These are phyloP conservation scores for Pelodiscus sinensis DNA, from an alignment of 2,113 vertebrate genomes.

Conservation along the genomic window DNA sequence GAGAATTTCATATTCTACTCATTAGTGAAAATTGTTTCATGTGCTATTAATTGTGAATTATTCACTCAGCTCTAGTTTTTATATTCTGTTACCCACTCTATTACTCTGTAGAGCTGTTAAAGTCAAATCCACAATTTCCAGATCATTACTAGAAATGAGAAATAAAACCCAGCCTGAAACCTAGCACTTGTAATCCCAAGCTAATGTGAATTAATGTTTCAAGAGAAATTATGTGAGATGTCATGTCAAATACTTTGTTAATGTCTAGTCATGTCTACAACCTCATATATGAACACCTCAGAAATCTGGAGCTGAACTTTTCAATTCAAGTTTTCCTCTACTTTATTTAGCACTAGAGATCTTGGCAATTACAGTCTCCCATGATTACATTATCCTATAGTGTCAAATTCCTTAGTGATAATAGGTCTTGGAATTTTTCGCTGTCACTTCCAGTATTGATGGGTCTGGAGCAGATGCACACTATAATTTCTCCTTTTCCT, in stretches of 20 bases:
- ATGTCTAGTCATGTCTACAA: neutral
- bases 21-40: neutral
- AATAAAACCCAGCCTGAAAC: neutral
- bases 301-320: neutral
- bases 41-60: neutral
- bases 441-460: neutral
- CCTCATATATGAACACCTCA: neutral
- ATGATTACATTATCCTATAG: neutral
- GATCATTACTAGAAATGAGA: neutral
- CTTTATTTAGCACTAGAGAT: neutral
- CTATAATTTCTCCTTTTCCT: neutral
- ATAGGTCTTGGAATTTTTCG: neutral
- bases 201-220: rapidly evolving
- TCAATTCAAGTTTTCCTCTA: conserved; percentile 2
- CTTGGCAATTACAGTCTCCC: neutral
- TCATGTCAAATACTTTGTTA: neutral
- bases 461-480: neutral
- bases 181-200: neutral
- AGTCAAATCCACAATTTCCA: rapidly evolving
- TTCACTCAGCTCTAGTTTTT: neutral
- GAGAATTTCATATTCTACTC: neutral
- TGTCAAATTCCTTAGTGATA: neutral
- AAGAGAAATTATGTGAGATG: neutral
- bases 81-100: neutral
- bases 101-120: neutral